phyloP scores from a whole-genome alignment of 2,888 invertebrate genomes.

The Drosophila aldrichi region DNA sequence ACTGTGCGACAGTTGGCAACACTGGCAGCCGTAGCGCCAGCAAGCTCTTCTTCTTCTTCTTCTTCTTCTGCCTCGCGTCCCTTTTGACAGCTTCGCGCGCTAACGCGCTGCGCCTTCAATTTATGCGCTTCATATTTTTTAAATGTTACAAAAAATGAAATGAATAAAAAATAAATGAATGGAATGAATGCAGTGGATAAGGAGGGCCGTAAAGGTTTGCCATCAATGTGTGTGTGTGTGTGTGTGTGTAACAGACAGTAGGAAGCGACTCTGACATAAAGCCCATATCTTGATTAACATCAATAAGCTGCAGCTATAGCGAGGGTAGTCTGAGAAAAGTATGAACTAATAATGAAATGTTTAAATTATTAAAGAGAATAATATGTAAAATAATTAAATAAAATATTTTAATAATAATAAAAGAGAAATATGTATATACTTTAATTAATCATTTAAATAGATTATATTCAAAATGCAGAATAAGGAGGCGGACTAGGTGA shows the following conservation, averaged over 20 bases:
- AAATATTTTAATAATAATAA: neutral
- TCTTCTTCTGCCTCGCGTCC: constrained; percentile 40
- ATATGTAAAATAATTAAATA: too few species aligned
- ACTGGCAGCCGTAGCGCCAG: constrained; percentile 24
- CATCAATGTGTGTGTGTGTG: too few species aligned
- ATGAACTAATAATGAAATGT: neutral
- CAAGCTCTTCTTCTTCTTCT: constrained; percentile 25
- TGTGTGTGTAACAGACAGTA: neutral
- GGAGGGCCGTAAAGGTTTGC: neutral
- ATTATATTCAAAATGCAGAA: too few species aligned
- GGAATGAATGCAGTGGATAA: neutral
- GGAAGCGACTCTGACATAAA: neutral
- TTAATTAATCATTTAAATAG: neutral
- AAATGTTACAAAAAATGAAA: constrained; percentile 40
- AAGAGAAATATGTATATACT: too few species aligned
- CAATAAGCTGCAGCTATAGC: neutral
- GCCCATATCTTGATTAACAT: constrained; percentile 4
- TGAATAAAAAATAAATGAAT: neutral
- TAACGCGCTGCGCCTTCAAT: constrained; percentile 68
- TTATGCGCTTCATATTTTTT: constrained; percentile 63
- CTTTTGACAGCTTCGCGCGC: constrained; percentile 74
- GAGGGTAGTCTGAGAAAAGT: neutral
- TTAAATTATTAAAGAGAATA: neutral
- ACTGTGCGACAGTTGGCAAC: constrained; percentile 61
- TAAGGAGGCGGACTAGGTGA: too few species aligned